Evolutionary conservation across 2,113 vertebrate species (phyloP), one percentile per base, ranked within the genome.

Genomic region (Neolamprologus kungweensis): DNA sequence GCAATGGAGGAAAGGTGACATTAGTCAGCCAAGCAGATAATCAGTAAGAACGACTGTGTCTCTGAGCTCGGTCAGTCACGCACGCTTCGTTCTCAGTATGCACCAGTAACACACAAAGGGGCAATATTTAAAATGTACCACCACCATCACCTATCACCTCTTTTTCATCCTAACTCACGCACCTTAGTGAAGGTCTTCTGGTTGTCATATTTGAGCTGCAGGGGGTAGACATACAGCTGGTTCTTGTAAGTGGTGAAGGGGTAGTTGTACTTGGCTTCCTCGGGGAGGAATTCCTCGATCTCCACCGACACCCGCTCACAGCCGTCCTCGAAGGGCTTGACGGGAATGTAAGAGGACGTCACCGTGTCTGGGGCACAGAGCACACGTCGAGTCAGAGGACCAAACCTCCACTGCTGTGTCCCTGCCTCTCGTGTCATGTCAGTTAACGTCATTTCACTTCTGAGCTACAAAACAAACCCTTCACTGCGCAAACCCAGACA

Each of bases 151-250:
- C 45, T 3, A 31, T 40, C 45, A 37, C 5, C 0, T 14, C 16
- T n/a, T 45, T 35, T 28, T 28, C 11, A 31, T 16, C 17, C 5
- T 1, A 54, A 58, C 50, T 12, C 45, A 54, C 95, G 75, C 94
- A 98, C 99, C 97, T 99, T 99, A 8, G 98, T 98, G 96, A 99
- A 99, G 53, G 97, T 97, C 94, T 99, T 99, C 96, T 99, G 98
- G 96, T 97, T 97, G 92, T 99, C 99, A 1, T 99, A 99, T 92
- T 99, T 99, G 91, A 99, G 94, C 89, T 98, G 98, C 93, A 97
- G 88, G 2, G 99, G 99, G 92, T 98, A 98, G 81, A 99, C 81
- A 1, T 99, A 99, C 51, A 99, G 96, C 47, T 98, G 98, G 94
- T 99, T 99, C 96, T 97, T 99, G 96, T 99, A 99, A 88, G 97